Conservation (phyloP, 2,888 invertebrate genomes). For the Mythimna albipuncta region DNA sequence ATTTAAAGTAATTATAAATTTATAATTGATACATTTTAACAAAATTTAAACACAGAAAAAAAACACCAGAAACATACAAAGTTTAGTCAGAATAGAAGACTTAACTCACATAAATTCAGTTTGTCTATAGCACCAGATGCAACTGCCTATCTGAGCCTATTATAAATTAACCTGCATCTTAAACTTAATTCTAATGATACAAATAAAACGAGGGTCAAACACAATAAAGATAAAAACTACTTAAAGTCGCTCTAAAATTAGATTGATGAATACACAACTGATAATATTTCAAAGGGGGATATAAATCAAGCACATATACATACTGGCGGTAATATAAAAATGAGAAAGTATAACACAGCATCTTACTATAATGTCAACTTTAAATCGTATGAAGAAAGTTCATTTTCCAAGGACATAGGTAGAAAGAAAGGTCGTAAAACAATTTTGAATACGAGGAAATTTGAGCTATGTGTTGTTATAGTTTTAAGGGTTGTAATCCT, state of each 20-base stretch:
- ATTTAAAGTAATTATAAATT: too few species aligned
- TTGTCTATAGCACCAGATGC: background rate
- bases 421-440: conserved; percentile 26
- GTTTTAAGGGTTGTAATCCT: conserved; percentile 35
- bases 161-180: conserved; percentile 37
- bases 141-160: background rate
- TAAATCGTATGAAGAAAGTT: background rate
- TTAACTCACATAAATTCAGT: background rate
- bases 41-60: too few species aligned
- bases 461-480: conserved; percentile 17
- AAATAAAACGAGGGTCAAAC: conserved; percentile 50
- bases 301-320: conserved; percentile 52
- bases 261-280: conserved; percentile 50
- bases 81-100: background rate
- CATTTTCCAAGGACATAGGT: conserved; percentile 10
- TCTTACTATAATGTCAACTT: conserved; percentile 4
- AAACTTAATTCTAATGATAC: conserved; percentile 40
- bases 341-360: conserved; percentile 18
- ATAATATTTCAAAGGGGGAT: conserved; percentile 57
- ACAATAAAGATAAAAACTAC: conserved; percentile 53
- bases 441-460: conserved; percentile 14
- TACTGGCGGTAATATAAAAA: conserved; percentile 29
- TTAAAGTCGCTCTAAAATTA: conserved; percentile 49
- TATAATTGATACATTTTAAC: too few species aligned
- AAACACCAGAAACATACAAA: too few species aligned